A percentile compares a stretch with the other conserved stretches of the same genome.
These are phyloP conservation scores for Typhlichthys eigenmanni DNA, from an alignment of 2,797 vertebrate species.

Conservation along the genomic window DNA sequence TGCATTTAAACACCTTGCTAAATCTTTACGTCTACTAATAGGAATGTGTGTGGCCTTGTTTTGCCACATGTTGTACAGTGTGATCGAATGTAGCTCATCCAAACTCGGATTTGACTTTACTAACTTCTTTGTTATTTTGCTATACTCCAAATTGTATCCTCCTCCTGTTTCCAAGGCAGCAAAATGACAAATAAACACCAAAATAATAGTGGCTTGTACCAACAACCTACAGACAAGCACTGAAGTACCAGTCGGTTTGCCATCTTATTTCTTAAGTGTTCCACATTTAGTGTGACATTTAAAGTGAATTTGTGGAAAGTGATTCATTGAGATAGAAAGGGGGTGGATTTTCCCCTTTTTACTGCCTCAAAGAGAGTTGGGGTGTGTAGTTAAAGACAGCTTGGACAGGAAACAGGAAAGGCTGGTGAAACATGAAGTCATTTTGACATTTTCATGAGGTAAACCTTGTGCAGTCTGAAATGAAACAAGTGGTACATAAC, in stretches of 20 bases:
- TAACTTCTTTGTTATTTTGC: conserved; percentile 23
- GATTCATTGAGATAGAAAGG: conserved; percentile 19
- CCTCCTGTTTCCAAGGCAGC: conserved; percentile 53
- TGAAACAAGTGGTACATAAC: conserved; percentile 46
- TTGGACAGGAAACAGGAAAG: conserved; percentile 44
- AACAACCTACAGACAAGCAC: conserved; percentile 17
- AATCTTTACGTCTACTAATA: not conserved
- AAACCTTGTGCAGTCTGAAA: conserved; percentile 41
- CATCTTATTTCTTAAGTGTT: conserved; percentile 22
- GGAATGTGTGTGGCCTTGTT: not conserved
- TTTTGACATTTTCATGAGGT: conserved; percentile 47
- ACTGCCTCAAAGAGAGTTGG: conserved; percentile 32
- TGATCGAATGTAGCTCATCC: conserved; percentile 51
- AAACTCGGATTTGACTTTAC: conserved; percentile 27
- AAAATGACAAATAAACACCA: conserved; percentile 36
- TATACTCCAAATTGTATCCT: conserved; percentile 18
- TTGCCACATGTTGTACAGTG: conserved; percentile 45
- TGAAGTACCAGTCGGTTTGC: conserved; percentile 24
- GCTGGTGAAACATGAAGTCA: conserved; percentile 47
- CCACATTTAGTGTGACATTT: conserved; percentile 22
- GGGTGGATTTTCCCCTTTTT: conserved; percentile 17
- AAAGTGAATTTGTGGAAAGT: conserved; percentile 36
- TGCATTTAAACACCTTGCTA: not conserved
- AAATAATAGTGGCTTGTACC: conserved; percentile 44
- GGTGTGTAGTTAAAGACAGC: conserved; percentile 15